Evolutionary conservation across 2,797 vertebrate species (phyloP).

Genomic region (Catostomus latipinnis): DNA sequence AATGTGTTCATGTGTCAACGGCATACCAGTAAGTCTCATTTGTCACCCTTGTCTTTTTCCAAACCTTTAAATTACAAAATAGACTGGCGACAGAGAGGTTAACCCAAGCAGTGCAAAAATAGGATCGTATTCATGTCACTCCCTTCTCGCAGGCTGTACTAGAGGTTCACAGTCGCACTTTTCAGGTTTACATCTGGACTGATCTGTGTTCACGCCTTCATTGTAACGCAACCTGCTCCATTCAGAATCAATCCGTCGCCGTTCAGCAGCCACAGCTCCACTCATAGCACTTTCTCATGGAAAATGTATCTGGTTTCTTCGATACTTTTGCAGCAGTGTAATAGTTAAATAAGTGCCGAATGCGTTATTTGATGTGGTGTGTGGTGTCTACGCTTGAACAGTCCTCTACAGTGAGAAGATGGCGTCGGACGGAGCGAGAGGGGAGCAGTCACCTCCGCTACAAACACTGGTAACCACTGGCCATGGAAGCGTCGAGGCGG

Average conservation of each 20-base stretch:
- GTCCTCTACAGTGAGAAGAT: conserved; percentile 90
- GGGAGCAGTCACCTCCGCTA: conserved; percentile 85
- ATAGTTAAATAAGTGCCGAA: conserved; percentile 75
- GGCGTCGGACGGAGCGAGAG: conserved; percentile 93
- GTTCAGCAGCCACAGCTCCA: background rate
- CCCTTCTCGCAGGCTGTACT: conserved; percentile 39
- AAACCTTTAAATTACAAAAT: conserved; percentile 6
- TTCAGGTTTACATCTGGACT: conserved; percentile 72
- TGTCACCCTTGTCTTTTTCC: background rate
- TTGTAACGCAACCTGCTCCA: conserved; percentile 16
- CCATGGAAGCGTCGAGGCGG: conserved; percentile 78
- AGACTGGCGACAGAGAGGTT: conserved; percentile 40
- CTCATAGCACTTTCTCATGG: background rate
- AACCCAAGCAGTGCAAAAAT: conserved; percentile 45
- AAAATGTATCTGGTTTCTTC: conserved; percentile 42
- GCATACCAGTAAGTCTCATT: background rate
- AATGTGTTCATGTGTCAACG: background rate
- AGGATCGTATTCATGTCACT: conserved; percentile 61
- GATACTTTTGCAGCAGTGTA: conserved; percentile 70
- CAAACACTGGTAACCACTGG: conserved; percentile 78
- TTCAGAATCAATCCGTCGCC: background rate
- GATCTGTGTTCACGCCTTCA: conserved; percentile 67
- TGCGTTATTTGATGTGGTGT: conserved; percentile 66
- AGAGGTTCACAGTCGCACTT: conserved; percentile 49
- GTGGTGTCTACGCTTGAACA: conserved; percentile 70